phyloP scores from a whole-genome alignment of 2,113 vertebrate genomes.

The Fulica atra region DNA sequence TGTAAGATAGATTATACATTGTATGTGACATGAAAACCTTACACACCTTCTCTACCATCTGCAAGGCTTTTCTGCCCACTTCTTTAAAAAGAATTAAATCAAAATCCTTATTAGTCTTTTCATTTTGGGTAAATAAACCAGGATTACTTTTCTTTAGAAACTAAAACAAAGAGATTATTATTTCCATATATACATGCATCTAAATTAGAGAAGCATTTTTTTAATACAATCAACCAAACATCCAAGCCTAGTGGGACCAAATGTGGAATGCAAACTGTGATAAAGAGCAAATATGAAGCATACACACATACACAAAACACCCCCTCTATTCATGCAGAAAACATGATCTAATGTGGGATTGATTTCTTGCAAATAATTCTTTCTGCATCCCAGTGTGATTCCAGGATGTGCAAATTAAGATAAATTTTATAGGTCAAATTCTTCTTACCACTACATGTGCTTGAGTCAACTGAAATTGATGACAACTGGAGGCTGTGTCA shows the following conservation, averaged over 20 bases:
- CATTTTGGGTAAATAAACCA: constrained; percentile 37
- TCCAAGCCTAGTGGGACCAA: background rate
- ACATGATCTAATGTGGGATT: constrained; percentile 4
- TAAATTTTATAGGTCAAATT: constrained; percentile 38
- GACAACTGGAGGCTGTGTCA: constrained; percentile 11
- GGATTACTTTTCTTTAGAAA: background rate
- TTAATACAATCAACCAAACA: background rate
- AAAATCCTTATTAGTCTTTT: constrained; percentile 32
- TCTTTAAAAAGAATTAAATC: constrained; percentile 49
- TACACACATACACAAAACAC: background rate
- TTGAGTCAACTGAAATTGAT: constrained; percentile 30
- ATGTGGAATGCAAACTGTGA: background rate
- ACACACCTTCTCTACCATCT: constrained; percentile 63
- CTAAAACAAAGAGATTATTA: background rate
- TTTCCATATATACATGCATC: background rate
- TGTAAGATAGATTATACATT: constrained; percentile 70
- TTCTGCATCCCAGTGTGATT: constrained; percentile 24
- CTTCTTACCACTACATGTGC: background rate
- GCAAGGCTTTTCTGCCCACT: constrained; percentile 62
- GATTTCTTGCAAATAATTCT: constrained; percentile 30
- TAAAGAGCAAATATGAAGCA: background rate
- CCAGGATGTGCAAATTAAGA: constrained; percentile 48
- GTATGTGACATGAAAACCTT: constrained; percentile 65
- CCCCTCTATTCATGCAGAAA: background rate
- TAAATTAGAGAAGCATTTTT: background rate